These are phyloP conservation scores for Heliconius cydno DNA, from an alignment of 2,888 invertebrate species.

Conservation along the genomic window DNA sequence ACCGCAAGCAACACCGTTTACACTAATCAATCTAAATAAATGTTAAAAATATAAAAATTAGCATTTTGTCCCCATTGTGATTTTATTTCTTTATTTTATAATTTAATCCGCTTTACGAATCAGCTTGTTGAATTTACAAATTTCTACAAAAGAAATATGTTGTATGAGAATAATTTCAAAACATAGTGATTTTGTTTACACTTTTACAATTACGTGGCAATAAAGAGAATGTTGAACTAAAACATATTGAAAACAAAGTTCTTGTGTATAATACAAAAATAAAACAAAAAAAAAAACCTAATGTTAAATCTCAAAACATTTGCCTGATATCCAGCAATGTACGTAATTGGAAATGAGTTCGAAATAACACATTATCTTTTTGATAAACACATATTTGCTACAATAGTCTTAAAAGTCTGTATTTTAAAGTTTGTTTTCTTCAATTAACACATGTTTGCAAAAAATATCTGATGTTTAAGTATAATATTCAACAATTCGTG, in stretches of 20 bases:
- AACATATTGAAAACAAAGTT: neutral
- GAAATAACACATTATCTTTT: conserved; percentile 7
- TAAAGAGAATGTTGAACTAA: neutral
- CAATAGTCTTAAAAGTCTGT: neutral
- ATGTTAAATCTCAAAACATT: neutral
- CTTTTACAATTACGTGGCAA: neutral
- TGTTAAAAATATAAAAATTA: neutral
- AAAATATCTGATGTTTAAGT: neutral
- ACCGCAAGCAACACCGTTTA: neutral
- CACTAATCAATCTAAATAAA: neutral
- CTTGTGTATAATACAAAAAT: neutral
- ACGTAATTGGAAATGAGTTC: neutral
- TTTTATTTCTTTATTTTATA: neutral
- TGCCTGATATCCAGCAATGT: neutral
- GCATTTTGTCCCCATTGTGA: neutral
- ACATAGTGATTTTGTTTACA: neutral
- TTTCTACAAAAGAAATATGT: neutral
- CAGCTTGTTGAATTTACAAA: neutral
- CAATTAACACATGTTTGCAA: neutral
- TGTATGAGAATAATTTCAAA: neutral
- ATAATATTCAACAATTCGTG: too few relatives aligned
- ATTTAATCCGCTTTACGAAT: neutral
- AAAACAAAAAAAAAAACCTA: neutral
- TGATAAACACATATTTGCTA: conserved; percentile 1
- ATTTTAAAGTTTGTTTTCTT: conserved; percentile 3